Evolutionary conservation across 2,888 invertebrate genomes (phyloP), one percentile per base, ranked within the genome.

Genomic region (Lasioglossum pauxillum): DNA sequence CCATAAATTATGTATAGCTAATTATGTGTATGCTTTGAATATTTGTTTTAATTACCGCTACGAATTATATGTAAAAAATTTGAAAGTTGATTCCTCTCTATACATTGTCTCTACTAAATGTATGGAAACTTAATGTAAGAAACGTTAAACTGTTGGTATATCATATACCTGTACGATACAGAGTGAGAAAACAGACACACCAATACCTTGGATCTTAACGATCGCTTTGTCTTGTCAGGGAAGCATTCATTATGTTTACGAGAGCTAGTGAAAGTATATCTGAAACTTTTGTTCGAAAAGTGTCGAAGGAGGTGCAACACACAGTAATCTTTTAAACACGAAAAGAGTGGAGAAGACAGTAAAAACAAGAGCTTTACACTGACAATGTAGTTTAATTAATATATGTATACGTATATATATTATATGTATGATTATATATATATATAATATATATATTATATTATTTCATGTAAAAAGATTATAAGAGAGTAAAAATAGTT

Each of bases 151-250:
- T 85, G 85, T 87, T 90, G 84, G 87, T 83, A 87, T 86, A 84
- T 85, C 82, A 76, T 78, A 88, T 89, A 90, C 90, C 80, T 83
- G 85, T 90, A 90, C 88, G 81, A 87, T 87, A 88, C 82, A 89
- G 83, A 85, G 78, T 84, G 81, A 86, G 82, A 87, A 44, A 82
- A 89, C 82, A 84, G 85, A 87, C 86, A 91, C 91, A 90, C 91
- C 90, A 91, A 93, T 94, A 93, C 93, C 93, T 94, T 94, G 94
- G 93, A 93, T 94, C 91, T 41, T 79, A 81, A 80, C 49, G 49
- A 83, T 86, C 57, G 60, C 67, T 77, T 44, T 67, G 82, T 69
- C 75, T 73, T 76, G 57, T 80, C 76, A 73, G 60, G 60, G 35
- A 76, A 76, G 71, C 41, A 38, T 71, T 85, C 23, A 73, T 46